phyloP scores from a whole-genome alignment of 2,113 vertebrate species.

The Ovibos moschatus region DNA sequence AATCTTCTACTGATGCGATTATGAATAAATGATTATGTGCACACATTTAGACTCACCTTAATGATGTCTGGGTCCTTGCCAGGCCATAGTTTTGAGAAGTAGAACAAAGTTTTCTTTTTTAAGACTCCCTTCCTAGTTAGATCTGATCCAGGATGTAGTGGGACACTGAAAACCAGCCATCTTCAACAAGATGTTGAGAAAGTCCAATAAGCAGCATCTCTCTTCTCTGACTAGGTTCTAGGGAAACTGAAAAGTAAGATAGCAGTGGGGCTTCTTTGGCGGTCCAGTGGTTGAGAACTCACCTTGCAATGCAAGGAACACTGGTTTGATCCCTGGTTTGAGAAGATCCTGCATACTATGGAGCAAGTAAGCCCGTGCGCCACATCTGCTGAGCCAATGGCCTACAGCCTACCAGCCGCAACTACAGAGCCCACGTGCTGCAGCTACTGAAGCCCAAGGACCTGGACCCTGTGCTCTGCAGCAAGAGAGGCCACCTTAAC shows the following conservation, averaged over 20 bases:
- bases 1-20: background rate
- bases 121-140: background rate
- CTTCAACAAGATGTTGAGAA: background rate
- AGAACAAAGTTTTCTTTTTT: background rate
- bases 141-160: background rate
- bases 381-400: background rate
- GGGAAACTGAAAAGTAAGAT: background rate
- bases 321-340: background rate
- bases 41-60: background rate
- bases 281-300: background rate
- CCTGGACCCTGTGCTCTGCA: background rate
- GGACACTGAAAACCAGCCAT: background rate
- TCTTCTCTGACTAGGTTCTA: background rate
- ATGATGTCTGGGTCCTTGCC: background rate
- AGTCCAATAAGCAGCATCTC: background rate
- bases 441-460: background rate
- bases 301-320: background rate
- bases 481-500: background rate
- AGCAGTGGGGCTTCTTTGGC: background rate
- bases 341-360: background rate
- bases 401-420: background rate
- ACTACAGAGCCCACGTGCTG: background rate
- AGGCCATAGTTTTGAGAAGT: background rate
- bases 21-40: background rate
- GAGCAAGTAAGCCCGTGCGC: background rate